Evolutionary conservation across 2,113 vertebrate species (phyloP).

Genomic region (Melanotaenia duboulayi): DNA sequence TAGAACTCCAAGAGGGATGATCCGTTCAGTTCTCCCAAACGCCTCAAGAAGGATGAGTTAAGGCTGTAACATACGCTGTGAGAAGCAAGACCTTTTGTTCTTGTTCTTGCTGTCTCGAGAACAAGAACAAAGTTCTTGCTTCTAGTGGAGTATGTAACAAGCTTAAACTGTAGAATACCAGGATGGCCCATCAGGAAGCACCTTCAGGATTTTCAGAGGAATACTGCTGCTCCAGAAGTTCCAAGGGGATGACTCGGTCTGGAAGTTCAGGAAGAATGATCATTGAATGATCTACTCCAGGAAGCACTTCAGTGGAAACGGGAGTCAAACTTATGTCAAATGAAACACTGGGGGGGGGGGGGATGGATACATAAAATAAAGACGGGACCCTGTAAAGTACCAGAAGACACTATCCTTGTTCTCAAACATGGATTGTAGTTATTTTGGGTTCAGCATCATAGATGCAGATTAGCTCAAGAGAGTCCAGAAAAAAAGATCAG

Average conservation of each 20-base stretch:
- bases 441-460: constrained; percentile 24
- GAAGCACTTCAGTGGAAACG: constrained; percentile 79
- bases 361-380: constrained; percentile 10
- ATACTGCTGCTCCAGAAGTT: constrained; percentile 3
- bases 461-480: constrained; percentile 27
- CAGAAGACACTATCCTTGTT: constrained; percentile 27
- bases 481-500: constrained; percentile 25
- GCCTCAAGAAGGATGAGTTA: not conserved
- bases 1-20: not conserved
- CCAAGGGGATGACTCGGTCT: constrained; percentile 42
- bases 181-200: no score
- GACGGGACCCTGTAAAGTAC: constrained; percentile 68
- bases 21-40: not conserved
- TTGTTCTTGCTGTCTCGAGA: no score
- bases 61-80: no score
- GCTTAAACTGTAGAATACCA: not conserved
- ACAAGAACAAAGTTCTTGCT: no score
- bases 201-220: not conserved
- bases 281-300: constrained; percentile 52
- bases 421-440: constrained; percentile 33
- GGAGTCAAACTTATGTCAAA: constrained; percentile 44
- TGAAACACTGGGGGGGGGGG: constrained; percentile 53
- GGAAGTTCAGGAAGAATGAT: constrained; percentile 50
- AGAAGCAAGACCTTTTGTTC: no score
- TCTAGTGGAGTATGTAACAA: no score